Conservation (phyloP, 2,888 invertebrate species). For the Drosophila paracracens region DNA sequence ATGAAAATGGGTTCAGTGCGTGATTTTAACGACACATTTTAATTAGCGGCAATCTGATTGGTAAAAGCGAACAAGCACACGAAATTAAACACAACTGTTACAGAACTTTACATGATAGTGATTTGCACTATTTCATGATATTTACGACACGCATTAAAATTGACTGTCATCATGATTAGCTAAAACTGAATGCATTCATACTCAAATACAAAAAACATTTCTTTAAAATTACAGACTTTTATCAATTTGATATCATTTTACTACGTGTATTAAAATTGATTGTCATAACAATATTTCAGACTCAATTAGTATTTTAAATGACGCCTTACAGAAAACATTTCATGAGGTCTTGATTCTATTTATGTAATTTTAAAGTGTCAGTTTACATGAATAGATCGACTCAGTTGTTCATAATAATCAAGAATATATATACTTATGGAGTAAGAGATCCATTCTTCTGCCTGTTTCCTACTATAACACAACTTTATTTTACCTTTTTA, state of each 20-base stretch:
- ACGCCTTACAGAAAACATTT: background rate
- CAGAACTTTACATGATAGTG: background rate
- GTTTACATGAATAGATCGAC: background rate
- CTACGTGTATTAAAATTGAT: background rate
- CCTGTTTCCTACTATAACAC: background rate
- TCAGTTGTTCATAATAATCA: background rate
- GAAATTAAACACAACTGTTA: background rate
- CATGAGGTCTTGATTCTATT: background rate
- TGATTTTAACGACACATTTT: constrained; percentile 16
- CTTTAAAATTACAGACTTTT: background rate
- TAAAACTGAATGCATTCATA: background rate
- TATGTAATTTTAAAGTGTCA: background rate
- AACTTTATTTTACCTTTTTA: background rate
- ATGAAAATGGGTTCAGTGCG: constrained; percentile 10
- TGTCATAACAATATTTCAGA: background rate
- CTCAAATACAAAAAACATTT: background rate
- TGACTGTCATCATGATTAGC: background rate
- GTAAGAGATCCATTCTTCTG: background rate
- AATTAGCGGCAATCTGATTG: constrained; percentile 27
- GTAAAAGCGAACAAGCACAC: background rate
- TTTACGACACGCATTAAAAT: background rate
- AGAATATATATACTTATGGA: background rate
- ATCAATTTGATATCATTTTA: background rate
- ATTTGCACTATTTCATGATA: background rate
- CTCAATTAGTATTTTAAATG: background rate